Percentiles rank a stretch among this genome's conserved stretches.
Evolutionary conservation across 2,113 vertebrate genomes (phyloP).

Genomic region (Paedocypris sp.): DNA sequence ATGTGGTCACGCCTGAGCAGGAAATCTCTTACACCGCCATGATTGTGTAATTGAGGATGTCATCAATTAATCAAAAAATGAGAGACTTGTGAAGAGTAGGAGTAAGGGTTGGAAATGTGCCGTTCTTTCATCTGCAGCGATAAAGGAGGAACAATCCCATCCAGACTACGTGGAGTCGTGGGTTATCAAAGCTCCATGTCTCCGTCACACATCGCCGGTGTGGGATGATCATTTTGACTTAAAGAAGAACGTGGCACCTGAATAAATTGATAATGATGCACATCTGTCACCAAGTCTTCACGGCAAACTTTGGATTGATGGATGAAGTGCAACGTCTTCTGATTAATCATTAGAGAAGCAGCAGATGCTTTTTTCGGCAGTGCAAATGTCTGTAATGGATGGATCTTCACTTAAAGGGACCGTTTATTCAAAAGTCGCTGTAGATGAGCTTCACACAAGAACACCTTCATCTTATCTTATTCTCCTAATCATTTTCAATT

Average conservation of each 20-base stretch:
- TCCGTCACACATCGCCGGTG: neutral
- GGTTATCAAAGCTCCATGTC: conserved; percentile 10
- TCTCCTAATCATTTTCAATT: too few relatives aligned
- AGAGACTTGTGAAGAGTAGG: neutral
- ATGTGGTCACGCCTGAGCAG: conserved; percentile 7
- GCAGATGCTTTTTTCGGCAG: conserved; percentile 17
- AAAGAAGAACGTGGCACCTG: conserved; percentile 8
- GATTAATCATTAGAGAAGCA: conserved; percentile 9
- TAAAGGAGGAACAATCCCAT: conserved; percentile 7
- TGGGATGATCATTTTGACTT: conserved; percentile 21
- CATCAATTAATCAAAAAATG: conserved; percentile 37
- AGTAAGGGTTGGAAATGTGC: conserved; percentile 3
- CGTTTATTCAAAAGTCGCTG: neutral
- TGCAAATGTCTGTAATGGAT: conserved; percentile 3
- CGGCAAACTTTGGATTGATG: neutral
- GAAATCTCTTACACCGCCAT: conserved; percentile 20
- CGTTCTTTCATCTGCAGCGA: conserved; percentile 27
- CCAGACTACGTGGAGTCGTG: neutral
- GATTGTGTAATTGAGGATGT: conserved; percentile 35
- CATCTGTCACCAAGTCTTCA: neutral
- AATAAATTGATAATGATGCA: conserved; percentile 2
- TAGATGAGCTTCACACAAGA: too few relatives aligned
- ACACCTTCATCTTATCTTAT: too few relatives aligned
- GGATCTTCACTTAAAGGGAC: neutral
- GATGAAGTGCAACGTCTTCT: neutral